Evolutionary conservation across 2,888 invertebrate genomes (phyloP).

Genomic region (Antitype chi): DNA sequence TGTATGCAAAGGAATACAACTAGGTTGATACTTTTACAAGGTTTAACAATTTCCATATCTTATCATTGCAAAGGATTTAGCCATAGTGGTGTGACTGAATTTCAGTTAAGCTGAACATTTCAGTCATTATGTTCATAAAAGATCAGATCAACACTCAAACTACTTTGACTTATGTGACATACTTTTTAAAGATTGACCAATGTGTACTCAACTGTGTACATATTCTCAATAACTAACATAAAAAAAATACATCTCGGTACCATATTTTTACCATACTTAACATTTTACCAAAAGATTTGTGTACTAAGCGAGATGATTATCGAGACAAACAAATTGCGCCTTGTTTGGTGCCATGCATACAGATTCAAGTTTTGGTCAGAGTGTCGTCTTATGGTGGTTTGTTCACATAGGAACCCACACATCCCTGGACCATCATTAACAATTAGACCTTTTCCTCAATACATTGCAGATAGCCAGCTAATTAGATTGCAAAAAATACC

Average conservation of each 20-base stretch:
- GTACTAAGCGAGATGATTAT: neutral
- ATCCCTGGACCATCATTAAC: neutral
- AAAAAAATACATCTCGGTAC: slow-evolving; percentile 1
- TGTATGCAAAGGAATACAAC: neutral
- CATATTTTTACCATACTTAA: slow-evolving; percentile 10
- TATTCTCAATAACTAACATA: slow-evolving; percentile 33
- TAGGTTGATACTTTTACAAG: slow-evolving; percentile 12
- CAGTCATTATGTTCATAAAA: slow-evolving; percentile 7
- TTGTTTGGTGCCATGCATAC: neutral
- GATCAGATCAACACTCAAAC: slow-evolving; percentile 15
- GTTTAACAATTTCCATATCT: slow-evolving; percentile 34
- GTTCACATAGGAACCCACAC: neutral
- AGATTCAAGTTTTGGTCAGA: neutral
- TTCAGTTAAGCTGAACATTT: slow-evolving; percentile 18
- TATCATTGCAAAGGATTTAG: slow-evolving; percentile 39
- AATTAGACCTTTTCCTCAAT: neutral
- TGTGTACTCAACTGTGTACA: slow-evolving; percentile 13
- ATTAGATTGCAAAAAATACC: slow-evolving; percentile 1
- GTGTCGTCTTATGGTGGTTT: neutral
- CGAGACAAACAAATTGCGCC: neutral
- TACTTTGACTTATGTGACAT: slow-evolving; percentile 14
- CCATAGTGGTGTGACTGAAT: neutral
- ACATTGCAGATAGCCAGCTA: neutral
- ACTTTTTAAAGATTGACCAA: slow-evolving; percentile 28
- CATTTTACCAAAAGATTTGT: slow-evolving; percentile 12